Conservation (phyloP, 2,797 vertebrate species). For the Acanthopagrus latus region DNA sequence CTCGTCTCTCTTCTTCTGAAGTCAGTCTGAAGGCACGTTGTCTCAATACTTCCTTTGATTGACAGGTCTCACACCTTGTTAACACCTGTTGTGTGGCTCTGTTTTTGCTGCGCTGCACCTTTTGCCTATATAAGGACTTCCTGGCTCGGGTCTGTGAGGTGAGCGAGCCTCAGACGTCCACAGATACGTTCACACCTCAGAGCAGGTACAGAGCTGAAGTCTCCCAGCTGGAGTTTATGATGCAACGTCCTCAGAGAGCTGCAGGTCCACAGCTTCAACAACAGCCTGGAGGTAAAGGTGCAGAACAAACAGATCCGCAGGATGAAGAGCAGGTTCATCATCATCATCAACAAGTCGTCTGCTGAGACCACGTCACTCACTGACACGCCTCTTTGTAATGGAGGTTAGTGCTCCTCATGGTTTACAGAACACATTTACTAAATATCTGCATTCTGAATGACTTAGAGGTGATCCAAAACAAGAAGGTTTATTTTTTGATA, state of each 20-base stretch:
- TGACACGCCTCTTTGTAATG: too few relatives aligned
- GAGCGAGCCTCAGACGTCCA: background rate
- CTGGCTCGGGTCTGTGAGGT: background rate
- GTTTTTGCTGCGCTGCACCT: background rate
- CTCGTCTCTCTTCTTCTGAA: too few relatives aligned
- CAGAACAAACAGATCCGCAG: slow-evolving; percentile 15
- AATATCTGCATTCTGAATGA: too few relatives aligned
- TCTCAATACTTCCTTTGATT: too few relatives aligned
- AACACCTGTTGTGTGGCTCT: background rate
- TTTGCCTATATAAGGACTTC: background rate
- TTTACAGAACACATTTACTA: too few relatives aligned
- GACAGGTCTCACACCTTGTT: too few relatives aligned
- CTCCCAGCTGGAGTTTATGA: slow-evolving; percentile 7
- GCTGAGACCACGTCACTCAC: background rate
- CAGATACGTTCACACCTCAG: background rate
- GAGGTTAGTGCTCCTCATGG: too few relatives aligned
- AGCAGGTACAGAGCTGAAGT: background rate
- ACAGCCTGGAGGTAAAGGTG: slow-evolving; percentile 40
- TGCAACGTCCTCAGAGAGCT: slow-evolving; percentile 33
- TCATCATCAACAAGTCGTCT: background rate
- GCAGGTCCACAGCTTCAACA: slow-evolving; percentile 26
- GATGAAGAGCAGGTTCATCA: background rate
- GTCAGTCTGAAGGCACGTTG: too few relatives aligned
- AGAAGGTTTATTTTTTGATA: too few relatives aligned
- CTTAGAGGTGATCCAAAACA: too few relatives aligned